These are phyloP conservation scores for Ophioninae sp. DNA, from an alignment of 2,888 invertebrate genomes.

Conservation along the genomic window DNA sequence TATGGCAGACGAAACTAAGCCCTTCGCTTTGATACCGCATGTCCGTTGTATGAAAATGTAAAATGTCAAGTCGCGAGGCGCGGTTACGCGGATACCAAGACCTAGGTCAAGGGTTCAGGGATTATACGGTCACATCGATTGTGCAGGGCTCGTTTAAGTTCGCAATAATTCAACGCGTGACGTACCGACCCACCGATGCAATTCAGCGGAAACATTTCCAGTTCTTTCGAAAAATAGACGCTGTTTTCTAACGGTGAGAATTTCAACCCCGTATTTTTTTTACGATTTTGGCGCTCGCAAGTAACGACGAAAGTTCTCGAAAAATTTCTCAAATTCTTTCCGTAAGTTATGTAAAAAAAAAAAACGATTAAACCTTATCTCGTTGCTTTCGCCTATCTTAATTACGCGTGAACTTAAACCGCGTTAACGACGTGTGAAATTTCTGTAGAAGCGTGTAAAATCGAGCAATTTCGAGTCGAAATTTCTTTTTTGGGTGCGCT, in stretches of 20 bases:
- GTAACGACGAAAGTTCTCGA: not conserved
- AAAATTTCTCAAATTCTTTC: not conserved
- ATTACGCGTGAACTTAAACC: conserved; percentile 11
- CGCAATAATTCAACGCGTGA: conserved; percentile 36
- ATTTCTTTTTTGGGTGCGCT: too few species aligned
- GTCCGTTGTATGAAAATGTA: conserved; percentile 17
- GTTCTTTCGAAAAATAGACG: not conserved
- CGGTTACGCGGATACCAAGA: conserved; percentile 25
- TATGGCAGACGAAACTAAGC: conserved; percentile 2
- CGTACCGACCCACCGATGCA: not conserved
- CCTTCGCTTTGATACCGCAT: conserved; percentile 21
- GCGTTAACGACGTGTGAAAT: not conserved
- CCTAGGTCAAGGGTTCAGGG: conserved; percentile 57
- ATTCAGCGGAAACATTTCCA: not conserved
- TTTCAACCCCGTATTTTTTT: not conserved
- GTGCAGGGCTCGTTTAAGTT: conserved; percentile 28
- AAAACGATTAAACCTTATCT: not conserved
- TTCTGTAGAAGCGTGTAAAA: not conserved
- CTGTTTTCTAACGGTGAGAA: too few species aligned
- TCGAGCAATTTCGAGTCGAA: not conserved
- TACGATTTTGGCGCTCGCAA: not conserved
- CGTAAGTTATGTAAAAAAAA: not conserved
- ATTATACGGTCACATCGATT: conserved; percentile 41
- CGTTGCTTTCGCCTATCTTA: not conserved
- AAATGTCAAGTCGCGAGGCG: conserved; percentile 32